phyloP scores from a whole-genome alignment of 2,888 invertebrate genomes.

The Synergus laeviventris region DNA sequence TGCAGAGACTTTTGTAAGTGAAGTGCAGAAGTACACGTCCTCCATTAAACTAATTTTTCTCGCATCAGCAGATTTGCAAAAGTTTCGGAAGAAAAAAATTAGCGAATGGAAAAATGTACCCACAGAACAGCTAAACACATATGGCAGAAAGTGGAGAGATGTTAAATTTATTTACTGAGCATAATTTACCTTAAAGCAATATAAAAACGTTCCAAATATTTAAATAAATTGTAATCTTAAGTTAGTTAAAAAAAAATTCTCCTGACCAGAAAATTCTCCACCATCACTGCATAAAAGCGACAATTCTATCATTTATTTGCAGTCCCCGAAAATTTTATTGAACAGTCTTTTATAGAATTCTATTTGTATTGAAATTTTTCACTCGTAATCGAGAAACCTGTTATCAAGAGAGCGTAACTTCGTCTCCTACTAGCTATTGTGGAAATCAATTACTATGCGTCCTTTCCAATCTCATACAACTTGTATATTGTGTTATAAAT shows the following conservation, averaged over 20 bases:
- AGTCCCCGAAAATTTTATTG: not conserved
- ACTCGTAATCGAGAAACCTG: constrained; percentile 64
- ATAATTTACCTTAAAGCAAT: not conserved
- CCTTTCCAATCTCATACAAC: constrained; percentile 60
- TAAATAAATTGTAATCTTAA: no score
- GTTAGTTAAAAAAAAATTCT: not conserved
- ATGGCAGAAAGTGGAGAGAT: not conserved
- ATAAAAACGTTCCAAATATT: no score
- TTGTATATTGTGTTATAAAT: constrained; percentile 50
- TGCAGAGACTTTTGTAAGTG: constrained; percentile 16
- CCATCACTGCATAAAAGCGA: no score
- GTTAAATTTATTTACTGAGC: not conserved
- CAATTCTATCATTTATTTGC: not conserved
- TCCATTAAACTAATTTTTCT: constrained; percentile 3
- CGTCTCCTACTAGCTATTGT: constrained; percentile 52
- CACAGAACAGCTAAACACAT: not conserved
- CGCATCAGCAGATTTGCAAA: not conserved
- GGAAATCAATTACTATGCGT: constrained; percentile 55
- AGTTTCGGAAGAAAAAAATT: not conserved
- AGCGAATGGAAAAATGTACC: constrained; percentile 15
- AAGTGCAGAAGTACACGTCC: constrained; percentile 2
- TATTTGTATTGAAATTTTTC: constrained; percentile 63
- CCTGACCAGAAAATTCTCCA: not conserved
- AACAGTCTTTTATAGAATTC: constrained; percentile 14
- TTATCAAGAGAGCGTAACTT: constrained; percentile 52